phyloP scores from a whole-genome alignment of 2,888 invertebrate genomes.

The Steromphala cineraria region DNA sequence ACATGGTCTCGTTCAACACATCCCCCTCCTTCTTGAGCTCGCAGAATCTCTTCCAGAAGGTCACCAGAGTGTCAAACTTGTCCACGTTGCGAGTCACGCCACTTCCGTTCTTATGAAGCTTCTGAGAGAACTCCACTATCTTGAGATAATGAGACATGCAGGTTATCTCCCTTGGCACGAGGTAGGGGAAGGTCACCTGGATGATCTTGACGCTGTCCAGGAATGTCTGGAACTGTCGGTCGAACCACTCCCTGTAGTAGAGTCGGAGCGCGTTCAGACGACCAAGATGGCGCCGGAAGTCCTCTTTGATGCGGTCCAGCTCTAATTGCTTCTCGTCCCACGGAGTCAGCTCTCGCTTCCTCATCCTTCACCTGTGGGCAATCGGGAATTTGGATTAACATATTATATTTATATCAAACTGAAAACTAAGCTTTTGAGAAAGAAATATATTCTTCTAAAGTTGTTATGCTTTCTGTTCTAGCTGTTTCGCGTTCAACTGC shows the following conservation, averaged over 20 bases:
- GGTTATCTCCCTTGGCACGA: slow-evolving; percentile 33
- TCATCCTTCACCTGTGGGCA: too few relatives aligned
- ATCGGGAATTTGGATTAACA: too few relatives aligned
- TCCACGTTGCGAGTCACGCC: slow-evolving; percentile 49
- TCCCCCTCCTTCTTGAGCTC: slow-evolving; percentile 60
- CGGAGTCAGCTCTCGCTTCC: slow-evolving; percentile 13
- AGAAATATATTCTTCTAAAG: too few relatives aligned
- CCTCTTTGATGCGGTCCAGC: slow-evolving; percentile 62
- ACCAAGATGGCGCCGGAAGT: slow-evolving; percentile 55
- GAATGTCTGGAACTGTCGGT: slow-evolving; percentile 57
- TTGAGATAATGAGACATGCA: background rate
- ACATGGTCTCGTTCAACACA: slow-evolving; percentile 51
- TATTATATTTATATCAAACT: too few relatives aligned
- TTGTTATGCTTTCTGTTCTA: too few relatives aligned
- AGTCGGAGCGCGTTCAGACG: slow-evolving; percentile 59
- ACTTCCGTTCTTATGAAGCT: slow-evolving; percentile 54
- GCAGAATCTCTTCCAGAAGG: slow-evolving; percentile 59
- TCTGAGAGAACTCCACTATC: slow-evolving; percentile 48
- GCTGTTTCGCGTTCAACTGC: too few relatives aligned
- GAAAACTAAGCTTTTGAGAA: too few relatives aligned
- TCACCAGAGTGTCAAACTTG: slow-evolving; percentile 57
- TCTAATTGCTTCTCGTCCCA: slow-evolving; percentile 64
- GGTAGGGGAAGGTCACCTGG: slow-evolving; percentile 42
- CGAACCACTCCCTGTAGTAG: slow-evolving; percentile 70
- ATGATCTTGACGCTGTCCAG: slow-evolving; percentile 62